Base-by-base conservation (phyloP, 2,113 vertebrate species). In the Burhinus bistriatus region DNA sequence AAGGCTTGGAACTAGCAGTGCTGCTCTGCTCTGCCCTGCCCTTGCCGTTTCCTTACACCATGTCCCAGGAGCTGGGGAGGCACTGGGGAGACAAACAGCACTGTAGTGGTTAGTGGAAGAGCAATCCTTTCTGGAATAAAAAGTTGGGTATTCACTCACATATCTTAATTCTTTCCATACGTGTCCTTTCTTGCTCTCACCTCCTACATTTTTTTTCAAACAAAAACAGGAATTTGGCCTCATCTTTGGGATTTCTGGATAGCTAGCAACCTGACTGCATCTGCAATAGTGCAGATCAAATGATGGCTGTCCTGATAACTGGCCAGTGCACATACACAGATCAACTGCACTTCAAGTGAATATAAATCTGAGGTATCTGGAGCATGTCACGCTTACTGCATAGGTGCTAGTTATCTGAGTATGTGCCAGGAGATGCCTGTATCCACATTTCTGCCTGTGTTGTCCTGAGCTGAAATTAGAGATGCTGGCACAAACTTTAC, bases 401-500 rank as follows among this genome's bases (percentile, higher is more conserved):
- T 52, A 79, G 82, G 54, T 94, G 71, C 57, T 42, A 12, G 29
- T 88, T 92, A 65, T 27, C 75, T 34, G 49, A 83, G 16, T 22
- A 25, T 4, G 15, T 15, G 49, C 66, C 45, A 45, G 57, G 47
- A 87, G 32, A 55, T 40, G 40, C 57, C 44, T 85, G 26, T 16
- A 52, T 90, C 34, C 4, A 3, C 6, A 2, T 61, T 91, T 70
- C 85, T 87, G 87, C 38, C 38, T 64, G 11, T 36, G 45, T n/a
- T 73, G 34, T 62, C 45, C 69, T 54, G 21, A 84, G 55, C 19
- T 93, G 70, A 69, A 90, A 55, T 69, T 20, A 85, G 40, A 92
- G 88, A 88, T 40, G 10, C 65, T 85, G 79, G 73, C 88, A 80
- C 42, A 73, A 92, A 77, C 62, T 90, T 83, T 57, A 65, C 1